phyloP scores from a whole-genome alignment of 1,140 invertebrate genomes.

The Ectropis grisescens region DNA sequence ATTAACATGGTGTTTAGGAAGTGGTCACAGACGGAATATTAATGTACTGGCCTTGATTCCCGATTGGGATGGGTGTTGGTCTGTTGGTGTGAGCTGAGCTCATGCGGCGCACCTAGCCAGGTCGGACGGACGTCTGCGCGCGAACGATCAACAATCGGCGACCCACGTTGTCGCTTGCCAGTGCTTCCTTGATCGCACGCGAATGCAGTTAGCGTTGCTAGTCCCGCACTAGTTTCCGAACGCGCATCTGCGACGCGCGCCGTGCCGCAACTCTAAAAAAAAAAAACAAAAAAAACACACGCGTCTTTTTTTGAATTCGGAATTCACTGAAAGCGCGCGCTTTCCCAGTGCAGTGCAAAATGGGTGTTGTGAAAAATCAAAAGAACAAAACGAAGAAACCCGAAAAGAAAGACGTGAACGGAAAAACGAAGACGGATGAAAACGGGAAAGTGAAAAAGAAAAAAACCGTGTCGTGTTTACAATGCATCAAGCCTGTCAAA shows the following conservation, averaged over 20 bases:
- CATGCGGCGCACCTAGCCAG: slow-evolving; percentile 25
- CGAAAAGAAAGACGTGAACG: slow-evolving; percentile 34
- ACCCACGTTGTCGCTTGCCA: slow-evolving; percentile 33
- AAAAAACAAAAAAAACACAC: slow-evolving; percentile 25
- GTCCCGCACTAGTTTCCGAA: slow-evolving; percentile 56
- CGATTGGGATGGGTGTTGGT: slow-evolving; percentile 41
- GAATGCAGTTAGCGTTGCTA: slow-evolving; percentile 58
- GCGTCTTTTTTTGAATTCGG: too few species aligned
- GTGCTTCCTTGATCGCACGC: slow-evolving; percentile 44
- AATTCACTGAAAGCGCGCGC: slow-evolving; percentile 16
- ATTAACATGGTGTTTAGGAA: slow-evolving; percentile 55
- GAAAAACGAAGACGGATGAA: slow-evolving; percentile 38
- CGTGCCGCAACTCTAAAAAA: slow-evolving; percentile 24
- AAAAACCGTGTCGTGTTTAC: slow-evolving; percentile 63
- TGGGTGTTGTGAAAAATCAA: slow-evolving; percentile 59
- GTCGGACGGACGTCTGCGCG: not conserved
- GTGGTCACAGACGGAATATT: slow-evolving; percentile 46
- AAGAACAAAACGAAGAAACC: slow-evolving; percentile 41
- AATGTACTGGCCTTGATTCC: slow-evolving; percentile 64
- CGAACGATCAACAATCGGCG: slow-evolving; percentile 26
- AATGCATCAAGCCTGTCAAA: slow-evolving; percentile 57
- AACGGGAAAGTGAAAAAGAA: slow-evolving; percentile 62
- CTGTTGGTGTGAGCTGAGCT: slow-evolving; percentile 51
- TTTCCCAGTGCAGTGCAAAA: slow-evolving; percentile 28
- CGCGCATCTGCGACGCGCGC: slow-evolving; percentile 41